Percentiles rank a stretch among this genome's conserved stretches.
Conservation (phyloP, 2,797 vertebrate species). For the Lacerta bilineata region DNA sequence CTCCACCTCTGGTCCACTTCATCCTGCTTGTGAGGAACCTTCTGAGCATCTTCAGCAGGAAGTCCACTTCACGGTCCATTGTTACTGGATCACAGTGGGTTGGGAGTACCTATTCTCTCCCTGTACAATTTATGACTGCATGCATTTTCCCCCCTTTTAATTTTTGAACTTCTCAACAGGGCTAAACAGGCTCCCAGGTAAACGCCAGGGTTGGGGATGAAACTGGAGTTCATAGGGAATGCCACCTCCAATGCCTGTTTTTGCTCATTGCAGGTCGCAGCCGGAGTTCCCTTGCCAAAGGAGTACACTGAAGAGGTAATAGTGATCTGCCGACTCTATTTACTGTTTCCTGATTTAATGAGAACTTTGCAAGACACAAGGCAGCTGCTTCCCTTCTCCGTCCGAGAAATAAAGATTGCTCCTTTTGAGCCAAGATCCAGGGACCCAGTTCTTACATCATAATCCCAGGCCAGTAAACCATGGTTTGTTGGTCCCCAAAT, state of each 20-base stretch:
- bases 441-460: background rate
- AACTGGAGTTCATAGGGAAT: background rate
- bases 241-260: background rate
- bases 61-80: background rate
- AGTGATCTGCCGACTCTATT: background rate
- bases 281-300: constrained; percentile 92
- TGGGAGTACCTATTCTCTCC: background rate
- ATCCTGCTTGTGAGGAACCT: too few relatives aligned
- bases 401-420: too few relatives aligned
- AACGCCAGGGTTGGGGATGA: background rate
- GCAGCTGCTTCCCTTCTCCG: background rate
- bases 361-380: background rate
- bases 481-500: background rate
- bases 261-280: constrained; percentile 86
- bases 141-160: too few relatives aligned
- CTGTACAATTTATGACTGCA: background rate
- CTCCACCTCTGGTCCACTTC: too few relatives aligned
- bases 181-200: background rate
- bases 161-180: too few relatives aligned
- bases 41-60: background rate
- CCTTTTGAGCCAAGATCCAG: background rate
- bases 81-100: too few relatives aligned
- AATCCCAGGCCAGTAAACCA: background rate
- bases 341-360: background rate
- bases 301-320: constrained; percentile 95